These are phyloP conservation scores for Carcinoscorpius rotundicauda DNA, from an alignment of 1,140 invertebrate genomes.

Conservation along the genomic window DNA sequence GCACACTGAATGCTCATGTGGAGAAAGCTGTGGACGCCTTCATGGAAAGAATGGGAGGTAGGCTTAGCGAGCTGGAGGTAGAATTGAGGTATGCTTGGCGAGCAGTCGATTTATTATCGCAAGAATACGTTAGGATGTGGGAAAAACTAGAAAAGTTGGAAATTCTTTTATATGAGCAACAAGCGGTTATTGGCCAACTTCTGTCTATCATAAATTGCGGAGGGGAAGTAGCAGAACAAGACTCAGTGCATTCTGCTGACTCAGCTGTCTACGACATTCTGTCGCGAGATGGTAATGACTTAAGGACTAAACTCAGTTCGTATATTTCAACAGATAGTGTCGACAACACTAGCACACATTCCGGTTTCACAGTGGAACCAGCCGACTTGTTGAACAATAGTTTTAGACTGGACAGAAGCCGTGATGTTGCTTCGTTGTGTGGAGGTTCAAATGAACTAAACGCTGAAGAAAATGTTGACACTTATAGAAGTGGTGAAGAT, in stretches of 20 bases:
- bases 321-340: too few species aligned
- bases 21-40: constrained; percentile 30
- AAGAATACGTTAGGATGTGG: constrained; percentile 90
- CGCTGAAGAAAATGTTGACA: too few species aligned
- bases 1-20: constrained; percentile 11
- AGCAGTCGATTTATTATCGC: constrained; percentile 73
- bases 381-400: too few species aligned
- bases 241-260: neutral
- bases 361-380: too few species aligned
- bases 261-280: too few species aligned
- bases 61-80: constrained; percentile 67
- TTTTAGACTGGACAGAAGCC: too few species aligned
- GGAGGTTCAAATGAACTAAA: neutral
- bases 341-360: too few species aligned
- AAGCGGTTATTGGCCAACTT: constrained; percentile 76
- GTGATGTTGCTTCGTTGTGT: neutral
- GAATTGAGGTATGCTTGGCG: constrained; percentile 85
- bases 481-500: too few species aligned
- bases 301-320: too few species aligned
- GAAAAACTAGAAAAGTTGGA: constrained; percentile 82
- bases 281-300: too few species aligned
- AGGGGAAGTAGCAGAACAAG: constrained; percentile 11
- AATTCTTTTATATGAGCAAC: constrained; percentile 72
- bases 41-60: constrained; percentile 73
- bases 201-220: constrained; percentile 37